Base-by-base conservation (phyloP, 2,888 invertebrate species). In the Cryptocephalus moraei region DNA sequence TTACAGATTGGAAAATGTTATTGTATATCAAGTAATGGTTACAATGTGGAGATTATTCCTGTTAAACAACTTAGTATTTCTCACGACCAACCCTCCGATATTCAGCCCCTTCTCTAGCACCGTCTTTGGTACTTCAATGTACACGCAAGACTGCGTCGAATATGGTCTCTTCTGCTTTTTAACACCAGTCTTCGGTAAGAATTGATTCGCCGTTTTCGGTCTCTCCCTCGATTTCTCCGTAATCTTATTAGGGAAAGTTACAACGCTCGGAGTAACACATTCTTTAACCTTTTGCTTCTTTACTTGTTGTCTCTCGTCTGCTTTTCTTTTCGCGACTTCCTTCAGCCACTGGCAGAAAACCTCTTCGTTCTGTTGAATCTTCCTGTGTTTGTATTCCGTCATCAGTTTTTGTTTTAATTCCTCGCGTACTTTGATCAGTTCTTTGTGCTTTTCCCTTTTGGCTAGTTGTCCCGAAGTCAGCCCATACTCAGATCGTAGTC, bases 321-420 rank as follows among this genome's bases (percentile, higher is more conserved):
- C 38, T 48, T 59, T 62, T 41, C 66, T 58, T 44, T 54, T 58
- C 2, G 64, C 56, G 8, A 68, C 54, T 32, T 65, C 63, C 52
- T 72, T 72, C 42, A 77, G 61, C 77, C 77, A 77, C 33, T 73
- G 74, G 41, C 72, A 72, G 48, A 77, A 77, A 39, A 75, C 75
- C 38, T 70, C 64, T 58, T 77, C 77, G 59, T 77, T 77, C 50
- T 75, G 65, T 55, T 68, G 61, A 14, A 64, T 60, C 49, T 61
- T 66, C 46, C 64, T 52, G 40, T 56, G 53, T 46, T 61, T 62
- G 51, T 65, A 67, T 48, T 68, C 68, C 41, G 64, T 73, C 45
- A 73, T 63, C 60, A 74, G 67, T 60, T 71, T 69, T 38, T 66
- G 66, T 9, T 70, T 63, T 52, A 73, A 71, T 42, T 70, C 62